Conservation (phyloP, 2,113 vertebrate genomes). For the Poicephalus meyeri region DNA sequence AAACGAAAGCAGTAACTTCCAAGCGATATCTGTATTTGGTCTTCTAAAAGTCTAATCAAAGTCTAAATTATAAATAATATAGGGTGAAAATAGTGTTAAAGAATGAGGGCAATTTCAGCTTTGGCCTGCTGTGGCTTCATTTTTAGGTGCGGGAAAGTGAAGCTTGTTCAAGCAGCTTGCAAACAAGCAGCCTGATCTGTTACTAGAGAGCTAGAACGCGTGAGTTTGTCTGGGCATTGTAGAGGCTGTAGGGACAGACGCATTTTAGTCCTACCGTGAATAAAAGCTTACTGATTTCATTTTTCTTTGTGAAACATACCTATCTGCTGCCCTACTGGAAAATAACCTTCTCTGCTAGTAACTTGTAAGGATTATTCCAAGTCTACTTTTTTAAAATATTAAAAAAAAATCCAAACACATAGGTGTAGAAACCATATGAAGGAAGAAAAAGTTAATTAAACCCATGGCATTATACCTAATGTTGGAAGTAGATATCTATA, state of each 20-base stretch:
- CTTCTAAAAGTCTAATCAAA: background rate
- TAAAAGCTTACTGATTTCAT: background rate
- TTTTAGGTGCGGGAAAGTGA: background rate
- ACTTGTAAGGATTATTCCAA: background rate
- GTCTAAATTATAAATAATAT: background rate
- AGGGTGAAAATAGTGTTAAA: background rate
- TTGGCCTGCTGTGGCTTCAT: background rate
- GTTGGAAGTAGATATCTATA: background rate
- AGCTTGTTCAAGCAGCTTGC: background rate
- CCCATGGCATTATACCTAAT: background rate
- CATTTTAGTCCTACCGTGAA: background rate
- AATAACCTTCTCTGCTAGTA: background rate
- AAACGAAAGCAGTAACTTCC: background rate
- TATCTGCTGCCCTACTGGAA: background rate
- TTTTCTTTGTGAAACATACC: background rate
- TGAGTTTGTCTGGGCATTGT: background rate
- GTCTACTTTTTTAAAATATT: background rate
- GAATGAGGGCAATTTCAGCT: background rate
- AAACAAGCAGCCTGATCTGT: background rate
- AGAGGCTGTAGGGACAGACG: background rate
- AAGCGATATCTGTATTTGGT: background rate
- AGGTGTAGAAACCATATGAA: background rate
- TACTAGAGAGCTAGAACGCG: background rate
- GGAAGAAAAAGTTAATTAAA: background rate
- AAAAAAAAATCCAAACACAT: fast-evolving